Conservation (phyloP, 2,797 vertebrate species). For the Forpus xanthops region DNA sequence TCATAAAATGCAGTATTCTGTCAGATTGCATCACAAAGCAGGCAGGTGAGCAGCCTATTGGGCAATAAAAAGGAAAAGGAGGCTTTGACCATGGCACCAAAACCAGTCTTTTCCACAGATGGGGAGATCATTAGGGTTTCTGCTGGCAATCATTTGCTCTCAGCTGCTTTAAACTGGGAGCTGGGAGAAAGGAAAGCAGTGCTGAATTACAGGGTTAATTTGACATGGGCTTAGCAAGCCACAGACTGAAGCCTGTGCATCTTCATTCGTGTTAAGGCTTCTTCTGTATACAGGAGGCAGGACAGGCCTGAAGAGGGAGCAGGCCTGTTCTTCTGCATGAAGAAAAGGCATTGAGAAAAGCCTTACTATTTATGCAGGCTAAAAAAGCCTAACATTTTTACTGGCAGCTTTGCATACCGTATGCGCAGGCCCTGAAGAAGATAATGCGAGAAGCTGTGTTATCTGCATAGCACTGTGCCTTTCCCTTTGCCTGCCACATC, state of each 20-base stretch:
- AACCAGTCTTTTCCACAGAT: neutral
- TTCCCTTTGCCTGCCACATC: slow-evolving; percentile 17
- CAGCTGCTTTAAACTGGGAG: neutral
- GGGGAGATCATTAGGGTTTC: neutral
- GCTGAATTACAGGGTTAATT: neutral
- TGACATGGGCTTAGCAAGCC: neutral
- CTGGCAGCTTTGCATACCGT: neutral
- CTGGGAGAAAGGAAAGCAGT: neutral
- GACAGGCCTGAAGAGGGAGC: neutral
- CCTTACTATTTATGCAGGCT: neutral
- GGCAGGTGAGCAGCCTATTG: neutral
- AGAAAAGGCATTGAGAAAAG: neutral
- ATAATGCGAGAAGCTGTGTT: neutral
- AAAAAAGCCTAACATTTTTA: neutral
- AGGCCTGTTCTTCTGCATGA: neutral
- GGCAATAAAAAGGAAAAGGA: neutral
- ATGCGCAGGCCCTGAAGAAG: neutral
- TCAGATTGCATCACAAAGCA: neutral
- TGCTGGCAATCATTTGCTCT: neutral
- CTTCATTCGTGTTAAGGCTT: neutral
- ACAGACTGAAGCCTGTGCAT: neutral
- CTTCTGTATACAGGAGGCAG: accelerated
- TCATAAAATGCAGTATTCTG: neutral
- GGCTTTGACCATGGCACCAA: accelerated
- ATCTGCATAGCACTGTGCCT: neutral